phyloP scores from a whole-genome alignment of 1,140 invertebrate species.

The Procambarus clarkii region DNA sequence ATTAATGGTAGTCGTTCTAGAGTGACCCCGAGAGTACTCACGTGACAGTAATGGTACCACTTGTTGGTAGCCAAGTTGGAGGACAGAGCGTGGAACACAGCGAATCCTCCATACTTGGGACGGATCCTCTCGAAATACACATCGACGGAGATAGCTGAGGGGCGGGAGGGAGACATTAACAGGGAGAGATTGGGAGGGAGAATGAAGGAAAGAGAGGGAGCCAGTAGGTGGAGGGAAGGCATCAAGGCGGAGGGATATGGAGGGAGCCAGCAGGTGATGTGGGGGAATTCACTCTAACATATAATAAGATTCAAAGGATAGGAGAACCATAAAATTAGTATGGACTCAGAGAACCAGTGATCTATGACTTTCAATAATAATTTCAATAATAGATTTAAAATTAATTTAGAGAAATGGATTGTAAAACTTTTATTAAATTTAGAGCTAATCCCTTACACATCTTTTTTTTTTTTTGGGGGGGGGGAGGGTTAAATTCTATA shows the following conservation, averaged over 20 bases:
- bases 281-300: background rate
- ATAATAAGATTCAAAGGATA: too few relatives aligned
- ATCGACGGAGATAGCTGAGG: conserved; percentile 45
- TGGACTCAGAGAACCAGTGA: background rate
- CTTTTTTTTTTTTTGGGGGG: too few relatives aligned
- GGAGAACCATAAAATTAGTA: background rate
- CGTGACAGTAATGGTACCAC: conserved; percentile 66
- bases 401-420: background rate
- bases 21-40: background rate
- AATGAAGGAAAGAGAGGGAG: background rate
- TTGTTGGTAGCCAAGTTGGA: conserved; percentile 58
- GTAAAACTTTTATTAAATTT: too few relatives aligned
- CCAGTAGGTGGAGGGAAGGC: background rate
- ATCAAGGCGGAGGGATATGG: background rate
- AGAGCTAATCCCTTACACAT: too few relatives aligned
- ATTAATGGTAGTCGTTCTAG: too few relatives aligned
- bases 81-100: conserved; percentile 50
- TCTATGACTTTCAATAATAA: too few relatives aligned
- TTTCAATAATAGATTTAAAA: too few relatives aligned
- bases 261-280: background rate
- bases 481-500: too few relatives aligned
- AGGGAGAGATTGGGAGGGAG: background rate
- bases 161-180: background rate
- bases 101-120: conserved; percentile 45
- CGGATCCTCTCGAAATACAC: conserved; percentile 61